These are phyloP conservation scores for Labeo catla DNA, from an alignment of 2,113 vertebrate genomes.

Conservation along the genomic window DNA sequence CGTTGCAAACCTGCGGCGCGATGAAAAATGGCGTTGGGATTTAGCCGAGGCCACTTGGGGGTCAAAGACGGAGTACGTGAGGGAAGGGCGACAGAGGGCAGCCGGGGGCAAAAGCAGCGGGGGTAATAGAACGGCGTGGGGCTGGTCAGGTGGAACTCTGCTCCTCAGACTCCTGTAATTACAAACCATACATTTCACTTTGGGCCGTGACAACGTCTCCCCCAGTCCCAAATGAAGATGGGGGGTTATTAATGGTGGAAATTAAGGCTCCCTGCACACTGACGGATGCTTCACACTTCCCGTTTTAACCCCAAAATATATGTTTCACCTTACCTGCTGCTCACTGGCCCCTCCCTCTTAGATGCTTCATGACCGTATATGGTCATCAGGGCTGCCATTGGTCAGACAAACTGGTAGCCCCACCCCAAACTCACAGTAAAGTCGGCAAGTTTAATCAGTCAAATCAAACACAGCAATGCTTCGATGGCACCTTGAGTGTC, in stretches of 20 bases:
- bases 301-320: constrained; percentile 61
- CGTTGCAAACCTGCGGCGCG: constrained; percentile 61
- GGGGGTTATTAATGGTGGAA: constrained; percentile 64
- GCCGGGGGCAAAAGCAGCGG: constrained; percentile 61
- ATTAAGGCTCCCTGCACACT: constrained; percentile 73
- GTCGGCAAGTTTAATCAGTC: background rate
- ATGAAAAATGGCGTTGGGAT: constrained; percentile 76
- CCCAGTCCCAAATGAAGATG: constrained; percentile 70
- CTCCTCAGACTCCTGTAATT: constrained; percentile 76
- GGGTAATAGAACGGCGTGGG: constrained; percentile 57
- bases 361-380: constrained; percentile 15
- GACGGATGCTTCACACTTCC: constrained; percentile 53
- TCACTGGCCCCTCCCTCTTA: background rate
- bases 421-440: background rate
- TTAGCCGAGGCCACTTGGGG: constrained; percentile 55
- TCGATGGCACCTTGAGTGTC: too few relatives aligned
- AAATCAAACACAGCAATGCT: background rate
- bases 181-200: constrained; percentile 83
- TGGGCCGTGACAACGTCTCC: constrained; percentile 76
- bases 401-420: background rate
- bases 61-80: constrained; percentile 52
- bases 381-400: background rate
- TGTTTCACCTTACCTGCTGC: constrained; percentile 57
- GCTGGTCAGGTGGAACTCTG: constrained; percentile 75
- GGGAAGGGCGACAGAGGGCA: constrained; percentile 64